These are phyloP conservation scores for Agrochola lota DNA, from an alignment of 2,888 invertebrate species.

Conservation along the genomic window DNA sequence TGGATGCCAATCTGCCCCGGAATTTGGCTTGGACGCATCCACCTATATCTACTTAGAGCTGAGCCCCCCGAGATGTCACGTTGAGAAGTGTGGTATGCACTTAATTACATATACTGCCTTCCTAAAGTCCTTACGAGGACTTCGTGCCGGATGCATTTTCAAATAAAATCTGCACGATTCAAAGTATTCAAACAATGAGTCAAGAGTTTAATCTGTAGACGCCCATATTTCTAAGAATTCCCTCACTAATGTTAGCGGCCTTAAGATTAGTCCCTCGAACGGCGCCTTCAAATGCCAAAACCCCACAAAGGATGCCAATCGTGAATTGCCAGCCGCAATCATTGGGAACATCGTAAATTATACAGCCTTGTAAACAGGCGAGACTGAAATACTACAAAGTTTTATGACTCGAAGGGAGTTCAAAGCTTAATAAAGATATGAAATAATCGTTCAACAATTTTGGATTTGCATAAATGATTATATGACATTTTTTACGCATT, in stretches of 20 bases:
- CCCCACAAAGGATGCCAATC: conserved; percentile 79
- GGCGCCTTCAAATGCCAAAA: conserved; percentile 77
- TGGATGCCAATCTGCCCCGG: conserved; percentile 86
- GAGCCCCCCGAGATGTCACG: conserved; percentile 53
- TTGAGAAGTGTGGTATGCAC: conserved; percentile 56
- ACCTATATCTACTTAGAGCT: conserved; percentile 40
- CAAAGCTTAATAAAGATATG: conserved; percentile 35
- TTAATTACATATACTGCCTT: conserved; percentile 58
- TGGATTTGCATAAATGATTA: conserved; percentile 15
- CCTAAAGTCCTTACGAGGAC: conserved; percentile 12
- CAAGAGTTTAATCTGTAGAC: conserved; percentile 39
- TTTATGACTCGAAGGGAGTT: conserved; percentile 40
- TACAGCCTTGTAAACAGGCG: conserved; percentile 64
- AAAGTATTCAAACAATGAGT: conserved; percentile 28
- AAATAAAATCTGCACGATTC: conserved; percentile 20
- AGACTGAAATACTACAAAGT: conserved; percentile 45
- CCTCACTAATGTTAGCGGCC: conserved; percentile 67
- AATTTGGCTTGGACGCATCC: conserved; percentile 83
- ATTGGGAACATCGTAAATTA: conserved; percentile 73
- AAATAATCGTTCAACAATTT: conserved; percentile 28
- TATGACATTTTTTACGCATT: neutral
- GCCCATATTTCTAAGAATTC: conserved; percentile 58
- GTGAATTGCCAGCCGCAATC: conserved; percentile 82
- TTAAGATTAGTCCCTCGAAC: conserved; percentile 74
- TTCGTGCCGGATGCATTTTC: neutral